Evolutionary conservation across 2,888 invertebrate genomes (phyloP).

Genomic region (Heteropelma amictum): DNA sequence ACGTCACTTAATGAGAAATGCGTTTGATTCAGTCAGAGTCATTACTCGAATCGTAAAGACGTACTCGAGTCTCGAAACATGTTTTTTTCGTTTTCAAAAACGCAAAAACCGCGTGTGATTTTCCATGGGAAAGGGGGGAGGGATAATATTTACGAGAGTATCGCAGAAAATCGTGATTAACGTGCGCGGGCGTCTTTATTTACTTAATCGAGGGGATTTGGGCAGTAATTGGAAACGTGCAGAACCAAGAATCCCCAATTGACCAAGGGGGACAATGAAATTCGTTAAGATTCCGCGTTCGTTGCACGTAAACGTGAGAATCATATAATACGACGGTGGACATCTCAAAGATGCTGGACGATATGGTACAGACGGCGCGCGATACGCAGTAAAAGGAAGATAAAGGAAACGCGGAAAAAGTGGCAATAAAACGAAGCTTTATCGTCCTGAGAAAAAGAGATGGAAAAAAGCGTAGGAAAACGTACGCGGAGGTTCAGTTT

Average conservation of each 20-base stretch:
- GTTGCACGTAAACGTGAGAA: constrained; percentile 11
- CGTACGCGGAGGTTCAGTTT: no score
- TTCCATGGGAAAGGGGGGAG: no score
- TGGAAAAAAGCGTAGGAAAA: not conserved
- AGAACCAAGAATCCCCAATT: not conserved
- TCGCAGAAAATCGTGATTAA: not conserved
- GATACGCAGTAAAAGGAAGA: not conserved
- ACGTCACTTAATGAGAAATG: no score
- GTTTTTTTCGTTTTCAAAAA: no score
- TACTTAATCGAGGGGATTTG: constrained; percentile 48
- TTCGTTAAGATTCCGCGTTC: constrained; percentile 40
- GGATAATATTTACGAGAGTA: not conserved
- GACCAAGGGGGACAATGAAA: constrained; percentile 33
- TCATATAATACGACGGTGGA: not conserved
- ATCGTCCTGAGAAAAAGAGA: not conserved
- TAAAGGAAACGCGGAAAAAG: not conserved
- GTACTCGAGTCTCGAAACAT: no score
- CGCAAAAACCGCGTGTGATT: no score
- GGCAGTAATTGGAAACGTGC: constrained; percentile 55
- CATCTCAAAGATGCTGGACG: not conserved
- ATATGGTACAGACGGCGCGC: not conserved
- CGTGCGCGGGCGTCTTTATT: not conserved
- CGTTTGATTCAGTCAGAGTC: no score
- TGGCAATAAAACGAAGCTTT: not conserved
- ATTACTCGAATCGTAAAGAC: no score